Evolutionary conservation across 1,140 invertebrate species (phyloP).

Genomic region (Bicyclus anynana): DNA sequence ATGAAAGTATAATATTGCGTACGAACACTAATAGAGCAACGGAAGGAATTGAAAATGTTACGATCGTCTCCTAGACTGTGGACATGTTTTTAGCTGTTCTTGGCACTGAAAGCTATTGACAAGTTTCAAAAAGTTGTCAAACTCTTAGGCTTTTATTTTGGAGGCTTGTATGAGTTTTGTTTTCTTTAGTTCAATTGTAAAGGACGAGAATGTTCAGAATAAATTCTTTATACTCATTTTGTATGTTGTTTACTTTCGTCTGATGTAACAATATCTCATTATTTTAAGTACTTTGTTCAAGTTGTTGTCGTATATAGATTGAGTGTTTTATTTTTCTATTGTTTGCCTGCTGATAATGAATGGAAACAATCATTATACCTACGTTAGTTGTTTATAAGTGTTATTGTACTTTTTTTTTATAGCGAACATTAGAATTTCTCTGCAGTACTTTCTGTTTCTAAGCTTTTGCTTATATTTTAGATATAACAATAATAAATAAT

Average conservation of each 20-base stretch:
- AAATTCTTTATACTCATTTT: neutral
- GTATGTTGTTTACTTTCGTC: neutral
- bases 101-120: neutral
- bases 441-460: no score
- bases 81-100: conserved; percentile 3
- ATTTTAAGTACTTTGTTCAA: neutral
- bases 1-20: neutral
- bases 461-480: no score
- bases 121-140: conserved; percentile 10
- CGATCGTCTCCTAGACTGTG: neutral
- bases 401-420: no score
- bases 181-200: neutral
- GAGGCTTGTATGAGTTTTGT: neutral
- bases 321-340: neutral
- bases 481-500: no score
- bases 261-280: neutral
- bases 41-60: no score
- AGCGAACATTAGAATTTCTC: no score
- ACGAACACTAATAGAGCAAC: neutral
- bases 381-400: no score
- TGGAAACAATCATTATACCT: no score
- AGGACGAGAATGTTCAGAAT: neutral
- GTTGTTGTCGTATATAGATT: no score
- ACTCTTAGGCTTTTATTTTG: neutral
- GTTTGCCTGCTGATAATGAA: no score